Evolutionary conservation across 2,113 vertebrate species (phyloP).

Genomic region (Antennarius striatus): DNA sequence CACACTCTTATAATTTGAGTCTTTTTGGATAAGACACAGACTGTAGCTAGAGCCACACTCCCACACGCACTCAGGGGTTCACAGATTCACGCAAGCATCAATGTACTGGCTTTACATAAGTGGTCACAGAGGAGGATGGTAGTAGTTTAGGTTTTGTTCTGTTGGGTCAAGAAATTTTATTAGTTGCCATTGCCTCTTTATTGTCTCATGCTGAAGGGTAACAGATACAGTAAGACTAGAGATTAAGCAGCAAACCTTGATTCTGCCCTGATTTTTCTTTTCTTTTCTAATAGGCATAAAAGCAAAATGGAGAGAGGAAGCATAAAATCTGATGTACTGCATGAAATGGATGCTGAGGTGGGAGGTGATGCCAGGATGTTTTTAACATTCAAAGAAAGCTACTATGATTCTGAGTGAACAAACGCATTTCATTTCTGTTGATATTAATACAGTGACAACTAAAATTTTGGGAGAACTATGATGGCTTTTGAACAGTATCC

Average conservation of each 20-base stretch:
- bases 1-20: too few relatives aligned
- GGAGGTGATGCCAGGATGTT: constrained; percentile 1
- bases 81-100: constrained; percentile 23
- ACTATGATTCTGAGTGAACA: neutral
- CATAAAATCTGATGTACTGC: neutral
- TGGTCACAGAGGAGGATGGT: constrained; percentile 2
- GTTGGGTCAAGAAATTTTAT: constrained; percentile 1
- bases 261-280: neutral
- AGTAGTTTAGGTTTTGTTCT: constrained; percentile 3
- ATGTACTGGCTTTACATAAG: constrained; percentile 22
- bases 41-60: constrained; percentile 17
- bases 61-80: constrained; percentile 14
- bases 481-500: too few relatives aligned
- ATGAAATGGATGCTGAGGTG: constrained; percentile 18
- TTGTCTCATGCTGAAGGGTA: neutral
- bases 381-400: constrained; percentile 9
- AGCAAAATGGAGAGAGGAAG: neutral
- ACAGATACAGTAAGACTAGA: too few relatives aligned
- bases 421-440: constrained; percentile 4
- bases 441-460: neutral
- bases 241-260: too few relatives aligned
- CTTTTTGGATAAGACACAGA: constrained; percentile 24
- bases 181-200: constrained; percentile 4
- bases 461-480: neutral
- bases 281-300: neutral